Evolutionary conservation across 1,140 invertebrate species (phyloP), one percentile per base, ranked within the genome.

Genomic region (Drosophila pseudoananassae): DNA sequence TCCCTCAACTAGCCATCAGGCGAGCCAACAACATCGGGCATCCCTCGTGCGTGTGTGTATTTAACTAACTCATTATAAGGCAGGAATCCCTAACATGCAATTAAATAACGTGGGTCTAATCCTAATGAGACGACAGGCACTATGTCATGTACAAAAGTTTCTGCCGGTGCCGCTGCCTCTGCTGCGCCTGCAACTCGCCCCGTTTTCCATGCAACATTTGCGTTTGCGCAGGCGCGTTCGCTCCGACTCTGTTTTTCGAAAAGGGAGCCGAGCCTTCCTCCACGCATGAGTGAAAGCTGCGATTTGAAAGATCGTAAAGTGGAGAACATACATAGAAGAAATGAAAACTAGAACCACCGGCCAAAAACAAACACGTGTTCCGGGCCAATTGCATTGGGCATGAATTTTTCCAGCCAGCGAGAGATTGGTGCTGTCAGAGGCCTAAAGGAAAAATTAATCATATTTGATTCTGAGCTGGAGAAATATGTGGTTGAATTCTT

Each of bases 81-180:
- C 74, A 76, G 83, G 83, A 87, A 87, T 87, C 83, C 76, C 83
- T 83, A 88, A 87, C 83, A 87, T 87, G 83, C 78, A 87, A 87
- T 87, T 87, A 87, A 87, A 87, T 87, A 87, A 83, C 83, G 83
- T 87, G 83, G 83, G 83, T 87, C 78, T 87, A 88, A 87, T 87
- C 83, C 82, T 87, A 87, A 87, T 87, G 83, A 87, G 83, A 88
- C 83, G 83, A 87, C 83, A 88, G 82, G 61, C 83, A 87, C 83
- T 87, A 88, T 82, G 83, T 87, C 78, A 87, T 87, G 82, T 85
- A 84, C 14, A 36, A 36, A 36, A 36, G 33, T 36, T 36, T 12
- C 33, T 33, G 31, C 31, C 8, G 29, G 1, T 10, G 36, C 36
- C 3, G 36, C n/a, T n/a, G 61, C 76, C 38, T 58, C 53, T 63